A percentile compares a stretch with the other conserved stretches of the same genome.
These are phyloP conservation scores for Siniperca obscura DNA, from an alignment of 2,797 vertebrate genomes.

Conservation along the genomic window DNA sequence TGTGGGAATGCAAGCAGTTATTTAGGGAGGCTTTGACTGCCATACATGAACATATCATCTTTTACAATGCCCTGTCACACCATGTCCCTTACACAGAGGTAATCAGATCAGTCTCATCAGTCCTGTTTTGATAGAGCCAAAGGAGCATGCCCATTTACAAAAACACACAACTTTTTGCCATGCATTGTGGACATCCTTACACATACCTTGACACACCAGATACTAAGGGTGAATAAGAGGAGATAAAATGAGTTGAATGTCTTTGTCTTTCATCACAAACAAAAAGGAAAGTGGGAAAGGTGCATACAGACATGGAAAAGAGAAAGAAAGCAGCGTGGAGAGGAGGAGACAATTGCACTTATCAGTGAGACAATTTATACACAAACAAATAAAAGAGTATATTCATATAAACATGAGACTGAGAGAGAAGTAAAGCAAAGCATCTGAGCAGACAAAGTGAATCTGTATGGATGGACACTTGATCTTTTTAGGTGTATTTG, in stretches of 20 bases:
- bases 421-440: background rate
- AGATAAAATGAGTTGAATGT: background rate
- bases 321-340: background rate
- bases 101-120: background rate
- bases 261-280: background rate
- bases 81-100: background rate
- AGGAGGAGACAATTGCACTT: too few species aligned
- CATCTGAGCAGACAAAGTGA: background rate
- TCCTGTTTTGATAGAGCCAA: conserved; percentile 2
- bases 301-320: background rate
- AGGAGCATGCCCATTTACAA: background rate
- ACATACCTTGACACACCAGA: background rate
- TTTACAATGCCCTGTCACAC: background rate
- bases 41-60: background rate
- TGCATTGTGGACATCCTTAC: background rate
- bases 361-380: background rate
- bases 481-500: conserved; percentile 28
- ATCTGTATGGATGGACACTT: conserved; percentile 3
- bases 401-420: background rate
- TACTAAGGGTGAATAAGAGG: background rate
- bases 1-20: conserved; percentile 5
- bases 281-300: background rate
- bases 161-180: background rate
- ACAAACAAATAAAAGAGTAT: background rate
- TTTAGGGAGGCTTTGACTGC: background rate